Evolutionary conservation across 2,888 invertebrate species (phyloP), one percentile per base, ranked within the genome.

Genomic region (Orthosia cruda): DNA sequence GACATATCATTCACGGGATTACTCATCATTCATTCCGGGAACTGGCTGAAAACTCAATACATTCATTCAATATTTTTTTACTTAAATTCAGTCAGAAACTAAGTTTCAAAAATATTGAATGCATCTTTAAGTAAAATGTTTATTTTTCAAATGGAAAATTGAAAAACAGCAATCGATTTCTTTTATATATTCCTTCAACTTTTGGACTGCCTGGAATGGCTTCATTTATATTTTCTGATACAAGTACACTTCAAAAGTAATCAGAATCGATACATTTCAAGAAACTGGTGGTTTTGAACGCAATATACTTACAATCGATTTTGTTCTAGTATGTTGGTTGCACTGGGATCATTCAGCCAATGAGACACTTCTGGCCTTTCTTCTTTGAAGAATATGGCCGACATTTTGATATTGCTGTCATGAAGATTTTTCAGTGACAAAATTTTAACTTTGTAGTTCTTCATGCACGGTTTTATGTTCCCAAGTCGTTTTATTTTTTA

Each of bases 401-500:
- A 96, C 97, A 96, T 96, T 96, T 96, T 96, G 95, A 94, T 95
- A 94, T 91, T 94, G 93, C 95, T 97, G 97, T 97, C 96, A 97
- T 97, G 96, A 96, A 96, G 95, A 96, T 95, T 94, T 95, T 95
- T 94, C 94, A 96, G 96, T 97, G 96, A 96, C 94, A 90, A 95
- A 96, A 95, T 95, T 96, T 92, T 95, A 96, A 92, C 95, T 95
- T 96, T 95, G 94, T 95, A 96, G 95, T 95, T 96, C 97, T 97
- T 96, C 96, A 97, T 97, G 97, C 97, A 96, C 97, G 97, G 97
- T 97, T 97, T 97, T 97, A 97, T 95, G 97, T 97, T 97, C 97
- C 97, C 93, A 91, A 93, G 94, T 93, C 93, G 92, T 95, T 95
- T 96, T 96, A 94, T 95, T 96, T 96, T 96, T 94, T 95, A 95